phyloP scores from a whole-genome alignment of 64 coral and sea anemone species.

The Montipora capricornis region DNA sequence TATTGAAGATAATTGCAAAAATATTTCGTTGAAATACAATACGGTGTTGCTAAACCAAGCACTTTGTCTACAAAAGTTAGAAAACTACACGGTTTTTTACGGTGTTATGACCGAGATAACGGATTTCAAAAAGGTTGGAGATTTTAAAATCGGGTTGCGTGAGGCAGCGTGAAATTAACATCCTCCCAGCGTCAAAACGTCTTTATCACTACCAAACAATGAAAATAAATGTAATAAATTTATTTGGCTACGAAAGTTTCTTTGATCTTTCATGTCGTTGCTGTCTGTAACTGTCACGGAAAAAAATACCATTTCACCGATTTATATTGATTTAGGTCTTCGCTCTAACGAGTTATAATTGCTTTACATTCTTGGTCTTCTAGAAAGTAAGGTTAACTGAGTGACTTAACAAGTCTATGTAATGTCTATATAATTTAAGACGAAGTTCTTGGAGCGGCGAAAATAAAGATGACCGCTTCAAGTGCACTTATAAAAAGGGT shows the following conservation, averaged over 20 bases:
- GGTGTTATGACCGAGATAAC: no score
- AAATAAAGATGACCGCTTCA: no score
- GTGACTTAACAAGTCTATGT: no score
- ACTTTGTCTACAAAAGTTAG: not conserved
- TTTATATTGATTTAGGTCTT: no score
- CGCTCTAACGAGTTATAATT: no score
- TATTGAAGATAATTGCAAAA: not conserved
- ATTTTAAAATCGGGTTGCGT: not conserved
- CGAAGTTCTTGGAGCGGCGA: no score
- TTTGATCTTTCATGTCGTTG: not conserved
- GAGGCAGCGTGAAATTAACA: not conserved
- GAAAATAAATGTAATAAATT: not conserved
- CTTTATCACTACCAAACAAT: not conserved
- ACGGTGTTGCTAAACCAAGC: not conserved
- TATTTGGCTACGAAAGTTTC: not conserved
- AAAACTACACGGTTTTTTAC: not conserved
- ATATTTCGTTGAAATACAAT: not conserved
- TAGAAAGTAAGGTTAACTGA: not conserved
- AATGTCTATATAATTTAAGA: no score
- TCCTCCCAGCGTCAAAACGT: constrained; percentile 9
- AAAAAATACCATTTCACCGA: not conserved
- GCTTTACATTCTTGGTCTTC: not conserved
- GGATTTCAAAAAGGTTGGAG: not conserved
- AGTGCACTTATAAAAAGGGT: no score
- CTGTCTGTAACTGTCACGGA: not conserved